phyloP scores from a whole-genome alignment of 2,888 invertebrate species.

The Salticus scenicus region DNA sequence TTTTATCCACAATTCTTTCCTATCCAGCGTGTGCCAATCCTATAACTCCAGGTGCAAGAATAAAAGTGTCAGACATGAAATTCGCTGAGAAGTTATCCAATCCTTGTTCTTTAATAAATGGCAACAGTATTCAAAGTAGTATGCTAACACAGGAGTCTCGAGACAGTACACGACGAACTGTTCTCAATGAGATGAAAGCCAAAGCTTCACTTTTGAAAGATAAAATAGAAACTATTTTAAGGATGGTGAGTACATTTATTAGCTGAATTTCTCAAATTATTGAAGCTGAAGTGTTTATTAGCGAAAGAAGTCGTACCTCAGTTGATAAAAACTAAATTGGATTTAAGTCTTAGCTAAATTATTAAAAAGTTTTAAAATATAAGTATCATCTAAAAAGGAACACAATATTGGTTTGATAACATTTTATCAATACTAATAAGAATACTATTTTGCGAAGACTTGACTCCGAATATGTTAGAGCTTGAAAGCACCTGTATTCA shows the following conservation, averaged over 20 bases:
- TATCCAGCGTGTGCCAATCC: constrained; percentile 26
- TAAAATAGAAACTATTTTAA: constrained; percentile 33
- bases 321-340: no score
- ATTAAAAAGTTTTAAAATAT: no score
- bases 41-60: not conserved
- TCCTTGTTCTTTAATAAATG: constrained; percentile 38
- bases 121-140: not conserved
- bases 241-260: constrained; percentile 41
- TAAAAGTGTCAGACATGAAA: constrained; percentile 5
- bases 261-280: no score
- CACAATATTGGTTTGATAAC: no score
- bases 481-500: no score
- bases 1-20: not conserved
- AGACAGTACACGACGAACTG: not conserved
- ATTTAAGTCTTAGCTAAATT: no score
- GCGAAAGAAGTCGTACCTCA: not conserved
- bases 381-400: no score
- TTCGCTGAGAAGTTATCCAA: constrained; percentile 50
- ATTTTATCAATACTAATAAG: no score
- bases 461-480: no score
- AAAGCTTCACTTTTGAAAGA: constrained; percentile 39
- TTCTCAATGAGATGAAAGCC: constrained; percentile 33
- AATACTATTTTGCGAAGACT: no score
- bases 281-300: no score
- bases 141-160: not conserved